Evolutionary conservation across 2,113 vertebrate species (phyloP).

Genomic region (Oostethus manadensis): DNA sequence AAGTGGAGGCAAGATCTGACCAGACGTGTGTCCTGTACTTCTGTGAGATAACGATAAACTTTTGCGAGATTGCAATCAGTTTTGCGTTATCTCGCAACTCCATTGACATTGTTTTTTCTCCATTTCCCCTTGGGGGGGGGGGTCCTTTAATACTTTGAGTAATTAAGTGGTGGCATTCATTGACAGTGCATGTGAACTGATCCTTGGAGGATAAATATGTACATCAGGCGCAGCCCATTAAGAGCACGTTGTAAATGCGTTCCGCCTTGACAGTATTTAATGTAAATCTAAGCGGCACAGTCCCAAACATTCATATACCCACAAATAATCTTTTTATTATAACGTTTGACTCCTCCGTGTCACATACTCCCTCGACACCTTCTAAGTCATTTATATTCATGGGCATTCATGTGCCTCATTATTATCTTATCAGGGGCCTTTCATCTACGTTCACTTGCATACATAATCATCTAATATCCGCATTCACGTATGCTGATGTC

Average conservation of each 20-base stretch:
- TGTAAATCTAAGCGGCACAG: neutral
- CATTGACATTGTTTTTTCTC: no score
- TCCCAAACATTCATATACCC: neutral
- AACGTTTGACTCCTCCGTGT: slow-evolving; percentile 21
- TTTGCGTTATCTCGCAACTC: no score
- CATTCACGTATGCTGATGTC: slow-evolving; percentile 11
- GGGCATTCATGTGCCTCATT: slow-evolving; percentile 25
- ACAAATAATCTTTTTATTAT: slow-evolving; percentile 2
- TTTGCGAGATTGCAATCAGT: no score
- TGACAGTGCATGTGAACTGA: no score
- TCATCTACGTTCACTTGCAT: slow-evolving; percentile 46
- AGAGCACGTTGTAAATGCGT: neutral
- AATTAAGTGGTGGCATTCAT: no score
- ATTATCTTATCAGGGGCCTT: slow-evolving; percentile 44
- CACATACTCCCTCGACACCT: slow-evolving; percentile 15
- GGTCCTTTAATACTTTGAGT: no score
- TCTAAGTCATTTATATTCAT: slow-evolving; percentile 50
- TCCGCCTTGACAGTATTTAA: neutral
- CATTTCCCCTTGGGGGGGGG: no score
- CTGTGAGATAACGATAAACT: no score
- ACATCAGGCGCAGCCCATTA: no score
- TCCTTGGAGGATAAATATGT: no score
- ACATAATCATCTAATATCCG: slow-evolving; percentile 46
- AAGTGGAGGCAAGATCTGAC: no score
- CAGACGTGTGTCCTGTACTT: no score